phyloP scores from a whole-genome alignment of 2,888 invertebrate genomes.

The Chromoteleia sp. region DNA sequence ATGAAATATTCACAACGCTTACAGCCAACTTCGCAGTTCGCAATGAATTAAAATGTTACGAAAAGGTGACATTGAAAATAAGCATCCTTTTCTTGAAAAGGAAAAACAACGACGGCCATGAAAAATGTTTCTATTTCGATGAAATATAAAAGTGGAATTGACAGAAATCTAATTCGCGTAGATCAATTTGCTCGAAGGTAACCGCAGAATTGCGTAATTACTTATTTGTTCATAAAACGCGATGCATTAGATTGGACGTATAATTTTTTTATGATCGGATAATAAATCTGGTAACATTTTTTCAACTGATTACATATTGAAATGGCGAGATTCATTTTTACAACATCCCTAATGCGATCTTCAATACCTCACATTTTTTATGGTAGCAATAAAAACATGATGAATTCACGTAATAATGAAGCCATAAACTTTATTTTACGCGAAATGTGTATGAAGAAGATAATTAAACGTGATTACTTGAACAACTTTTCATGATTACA shows the following conservation, averaged over 20 bases:
- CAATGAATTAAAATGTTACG: constrained; percentile 39
- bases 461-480: constrained; percentile 46
- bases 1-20: constrained; percentile 63
- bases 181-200: background rate
- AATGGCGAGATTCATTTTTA: constrained; percentile 40
- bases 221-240: constrained; percentile 13
- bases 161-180: background rate
- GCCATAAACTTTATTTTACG: constrained; percentile 43
- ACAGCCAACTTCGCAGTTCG: constrained; percentile 44
- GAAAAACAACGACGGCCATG: background rate
- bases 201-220: background rate
- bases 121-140: background rate
- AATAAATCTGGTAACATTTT: constrained; percentile 39
- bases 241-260: background rate
- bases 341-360: constrained; percentile 49
- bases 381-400: constrained; percentile 33
- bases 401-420: constrained; percentile 42
- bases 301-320: constrained; percentile 44
- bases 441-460: constrained; percentile 27
- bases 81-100: constrained; percentile 1
- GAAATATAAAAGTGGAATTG: background rate
- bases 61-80: constrained; percentile 11
- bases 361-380: constrained; percentile 36
- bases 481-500: constrained; percentile 34
- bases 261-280: constrained; percentile 11